Percentiles rank a stretch among this genome's conserved stretches.
These are phyloP conservation scores for Brachypteracias leptosomus DNA, from an alignment of 2,113 vertebrate species.

Conservation along the genomic window DNA sequence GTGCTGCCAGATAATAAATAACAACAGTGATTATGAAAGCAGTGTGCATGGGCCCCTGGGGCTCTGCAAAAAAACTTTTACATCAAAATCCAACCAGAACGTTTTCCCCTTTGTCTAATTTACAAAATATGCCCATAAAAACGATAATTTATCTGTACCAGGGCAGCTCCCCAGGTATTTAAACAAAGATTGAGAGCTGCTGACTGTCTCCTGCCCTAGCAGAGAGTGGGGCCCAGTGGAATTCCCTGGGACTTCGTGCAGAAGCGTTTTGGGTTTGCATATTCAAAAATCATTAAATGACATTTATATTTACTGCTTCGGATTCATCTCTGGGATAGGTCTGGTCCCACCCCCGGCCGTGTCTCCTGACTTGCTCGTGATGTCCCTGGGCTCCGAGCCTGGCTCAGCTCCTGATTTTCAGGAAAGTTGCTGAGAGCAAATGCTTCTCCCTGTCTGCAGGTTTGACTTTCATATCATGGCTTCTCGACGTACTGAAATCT, in stretches of 20 bases:
- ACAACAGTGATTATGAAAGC: not conserved
- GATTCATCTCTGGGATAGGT: not conserved
- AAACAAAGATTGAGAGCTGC: not conserved
- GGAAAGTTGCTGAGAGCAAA: not conserved
- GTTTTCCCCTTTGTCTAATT: constrained; percentile 40
- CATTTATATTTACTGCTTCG: not conserved
- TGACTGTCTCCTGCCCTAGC: not conserved
- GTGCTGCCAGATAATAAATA: constrained; percentile 16
- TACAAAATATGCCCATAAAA: constrained; percentile 25
- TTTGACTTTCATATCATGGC: constrained; percentile 11
- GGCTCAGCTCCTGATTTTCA: not conserved
- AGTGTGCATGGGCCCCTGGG: not conserved
- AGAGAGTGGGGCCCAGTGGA: not conserved
- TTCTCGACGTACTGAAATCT: not conserved
- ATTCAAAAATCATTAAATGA: not conserved
- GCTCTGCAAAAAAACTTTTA: constrained; percentile 4
- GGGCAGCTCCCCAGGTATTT: not conserved
- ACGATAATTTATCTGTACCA: not conserved
- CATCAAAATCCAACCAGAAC: constrained; percentile 10
- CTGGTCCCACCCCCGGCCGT: not conserved
- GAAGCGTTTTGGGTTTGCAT: not conserved
- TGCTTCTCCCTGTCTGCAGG: not conserved
- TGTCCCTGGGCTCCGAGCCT: not conserved
- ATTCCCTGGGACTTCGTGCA: not conserved
- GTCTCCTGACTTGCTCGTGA: not conserved